Evolutionary conservation across 2,888 invertebrate species (phyloP).

Genomic region (Dinocampus coccinellae): DNA sequence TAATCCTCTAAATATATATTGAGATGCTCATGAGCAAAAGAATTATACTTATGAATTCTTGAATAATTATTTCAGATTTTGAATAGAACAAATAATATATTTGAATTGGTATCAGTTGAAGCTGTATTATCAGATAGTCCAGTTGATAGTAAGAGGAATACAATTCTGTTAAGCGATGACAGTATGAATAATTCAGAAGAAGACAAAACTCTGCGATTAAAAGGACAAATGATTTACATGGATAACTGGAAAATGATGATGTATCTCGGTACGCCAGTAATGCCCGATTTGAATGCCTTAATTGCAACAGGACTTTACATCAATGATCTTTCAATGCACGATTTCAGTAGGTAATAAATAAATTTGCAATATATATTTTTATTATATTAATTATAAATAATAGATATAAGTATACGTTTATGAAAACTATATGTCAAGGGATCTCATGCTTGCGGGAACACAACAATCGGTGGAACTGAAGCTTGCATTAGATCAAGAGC

Average conservation of each 20-base stretch:
- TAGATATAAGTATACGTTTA: too few relatives aligned
- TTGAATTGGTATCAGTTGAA: constrained; percentile 92
- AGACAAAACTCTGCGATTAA: constrained; percentile 72
- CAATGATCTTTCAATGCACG: constrained; percentile 99
- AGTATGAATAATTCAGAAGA: constrained; percentile 72
- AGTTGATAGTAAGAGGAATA: constrained; percentile 73
- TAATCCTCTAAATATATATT: background rate
- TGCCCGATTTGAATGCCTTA: constrained; percentile 94
- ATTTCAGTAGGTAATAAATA: constrained; percentile 86
- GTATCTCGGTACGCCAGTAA: constrained; percentile 95
- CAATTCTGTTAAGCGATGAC: constrained; percentile 74
- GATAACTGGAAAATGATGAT: constrained; percentile 98
- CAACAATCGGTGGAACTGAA: constrained; percentile 98
- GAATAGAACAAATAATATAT: constrained; percentile 96
- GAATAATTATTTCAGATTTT: constrained; percentile 78
- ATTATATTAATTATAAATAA: background rate
- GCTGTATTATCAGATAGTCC: constrained; percentile 80
- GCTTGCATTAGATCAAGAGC: constrained; percentile 94
- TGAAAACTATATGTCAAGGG: constrained; percentile 72
- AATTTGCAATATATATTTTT: background rate
- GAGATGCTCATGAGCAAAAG: too few relatives aligned
- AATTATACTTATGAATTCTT: background rate
- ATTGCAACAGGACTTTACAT: constrained; percentile 95
- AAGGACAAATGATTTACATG: constrained; percentile 96
- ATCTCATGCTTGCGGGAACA: constrained; percentile 95